Evolutionary conservation across 2,797 vertebrate species (phyloP), one percentile per base, ranked within the genome.

Genomic region (Tapera naevia): DNA sequence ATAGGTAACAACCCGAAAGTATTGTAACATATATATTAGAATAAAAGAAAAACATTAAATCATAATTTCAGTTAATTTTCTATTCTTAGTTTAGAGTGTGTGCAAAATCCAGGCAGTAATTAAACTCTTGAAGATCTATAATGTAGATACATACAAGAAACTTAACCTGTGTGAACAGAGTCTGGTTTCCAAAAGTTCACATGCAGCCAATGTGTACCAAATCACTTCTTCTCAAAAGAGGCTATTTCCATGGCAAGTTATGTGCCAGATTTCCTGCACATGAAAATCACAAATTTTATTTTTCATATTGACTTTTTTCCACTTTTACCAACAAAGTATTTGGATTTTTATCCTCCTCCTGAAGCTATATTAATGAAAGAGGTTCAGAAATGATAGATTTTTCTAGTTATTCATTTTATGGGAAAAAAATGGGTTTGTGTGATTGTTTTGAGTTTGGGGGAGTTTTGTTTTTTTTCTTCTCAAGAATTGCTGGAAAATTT

Each of bases 401-500:
- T 66, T 90, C 86, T 21, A 69, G 35, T 81, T 84, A 67, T 76
- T 67, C 10, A 78, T 89, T 94, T 89, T 58, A 88, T 70, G 46
- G 28, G 17, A n/a, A 67, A 94, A 95, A 80, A 83, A 88, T 88
- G 25, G 8, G 2, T 79, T 79, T 75, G 73, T 62, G 35, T 61
- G 56, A 75, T 86, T 83, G 57, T 80, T 81, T 57, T 69, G 56
- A 90, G 45, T 69, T 95, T 75, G 71, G 23, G 56, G 57, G 80
- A 71, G 33, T 84, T 94, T 82, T 67, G 67, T 19, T 64, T 87
- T 69, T 81, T 27, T 64, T 72, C 60, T 71, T 92, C 66, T 86
- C 51, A 88, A 88, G 60, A 95, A 89, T 33, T 93, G 28, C 12
- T 95, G 66, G 62, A 84, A 89, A 27, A 80, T 73, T 84, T 95